Evolutionary conservation across 2,113 vertebrate species (phyloP).

Genomic region (Mungos mungo): DNA sequence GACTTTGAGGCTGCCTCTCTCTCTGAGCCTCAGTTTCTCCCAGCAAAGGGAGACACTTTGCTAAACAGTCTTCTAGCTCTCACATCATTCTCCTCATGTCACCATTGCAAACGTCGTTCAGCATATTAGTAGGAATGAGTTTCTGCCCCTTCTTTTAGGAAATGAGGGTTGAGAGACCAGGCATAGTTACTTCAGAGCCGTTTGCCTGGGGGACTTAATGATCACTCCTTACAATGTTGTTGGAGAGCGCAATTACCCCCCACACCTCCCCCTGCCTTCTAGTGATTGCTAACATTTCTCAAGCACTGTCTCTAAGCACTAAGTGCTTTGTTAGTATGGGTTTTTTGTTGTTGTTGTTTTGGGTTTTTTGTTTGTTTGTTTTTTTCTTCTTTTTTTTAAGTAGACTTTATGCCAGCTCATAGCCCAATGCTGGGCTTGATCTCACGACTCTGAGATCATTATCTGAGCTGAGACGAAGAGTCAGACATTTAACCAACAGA

Average conservation of each 20-base stretch:
- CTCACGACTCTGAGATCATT: no score
- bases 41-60: neutral
- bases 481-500: no score
- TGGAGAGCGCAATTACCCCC: neutral
- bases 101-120: neutral
- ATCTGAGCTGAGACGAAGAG: no score
- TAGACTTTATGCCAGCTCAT: no score
- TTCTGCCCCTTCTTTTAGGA: neutral
- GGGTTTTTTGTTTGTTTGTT: no score
- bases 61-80: neutral
- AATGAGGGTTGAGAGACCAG: neutral
- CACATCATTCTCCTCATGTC: neutral
- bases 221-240: neutral
- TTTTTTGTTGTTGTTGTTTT: no score
- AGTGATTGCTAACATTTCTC: neutral
- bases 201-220: neutral
- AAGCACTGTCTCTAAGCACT: neutral
- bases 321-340: neutral
- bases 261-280: neutral
- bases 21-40: neutral
- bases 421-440: no score
- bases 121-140: neutral
- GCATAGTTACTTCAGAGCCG: neutral
- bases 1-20: neutral
- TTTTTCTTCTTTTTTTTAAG: no score